Percentiles rank a stretch among this genome's conserved stretches.
Evolutionary conservation across 2,797 vertebrate genomes (phyloP).

Genomic region (Sebastes flavidus): DNA sequence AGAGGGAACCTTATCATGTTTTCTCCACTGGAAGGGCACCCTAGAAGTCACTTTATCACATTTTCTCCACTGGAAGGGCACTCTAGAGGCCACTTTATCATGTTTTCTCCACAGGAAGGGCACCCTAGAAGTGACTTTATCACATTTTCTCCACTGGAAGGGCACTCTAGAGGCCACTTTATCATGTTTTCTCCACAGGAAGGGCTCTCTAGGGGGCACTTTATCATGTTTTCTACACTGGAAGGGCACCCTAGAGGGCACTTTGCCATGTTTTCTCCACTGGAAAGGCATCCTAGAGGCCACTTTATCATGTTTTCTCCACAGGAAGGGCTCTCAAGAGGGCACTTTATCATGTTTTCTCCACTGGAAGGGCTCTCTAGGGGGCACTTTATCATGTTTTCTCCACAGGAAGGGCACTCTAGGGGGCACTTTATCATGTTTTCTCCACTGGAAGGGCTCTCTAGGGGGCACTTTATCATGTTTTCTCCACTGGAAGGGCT

Average conservation of each 20-base stretch:
- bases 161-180: rapidly evolving
- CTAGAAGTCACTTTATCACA: rapidly evolving
- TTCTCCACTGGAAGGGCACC: no score
- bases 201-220: rapidly evolving
- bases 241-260: no score
- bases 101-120: rapidly evolving
- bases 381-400: rapidly evolving
- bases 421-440: rapidly evolving
- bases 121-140: rapidly evolving
- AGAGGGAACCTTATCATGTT: no score
- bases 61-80: no score
- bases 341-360: no score
- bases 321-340: no score
- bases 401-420: no score
- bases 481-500: no score
- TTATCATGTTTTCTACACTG: no score
- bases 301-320: rapidly evolving
- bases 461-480: rapidly evolving
- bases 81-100: rapidly evolving
- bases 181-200: no score
- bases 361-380: no score
- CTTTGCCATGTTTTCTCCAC: rapidly evolving
- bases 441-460: rapidly evolving
- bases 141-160: no score
- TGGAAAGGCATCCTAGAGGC: rapidly evolving